Conservation (phyloP, 2,888 invertebrate genomes). For the Sinopyrophorus schimmeli region DNA sequence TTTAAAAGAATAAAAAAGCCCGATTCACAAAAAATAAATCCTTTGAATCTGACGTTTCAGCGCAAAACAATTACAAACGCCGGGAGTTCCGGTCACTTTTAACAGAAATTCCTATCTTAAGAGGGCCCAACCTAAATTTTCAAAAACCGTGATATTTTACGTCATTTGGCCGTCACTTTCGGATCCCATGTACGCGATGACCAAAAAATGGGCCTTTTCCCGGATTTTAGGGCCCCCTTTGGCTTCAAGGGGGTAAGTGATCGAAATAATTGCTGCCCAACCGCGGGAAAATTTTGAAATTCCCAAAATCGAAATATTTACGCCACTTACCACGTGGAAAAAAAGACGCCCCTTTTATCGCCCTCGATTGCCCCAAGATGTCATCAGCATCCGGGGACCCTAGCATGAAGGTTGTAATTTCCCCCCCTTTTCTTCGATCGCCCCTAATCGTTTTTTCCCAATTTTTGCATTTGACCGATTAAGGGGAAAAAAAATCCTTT, state of each 20-base stretch:
- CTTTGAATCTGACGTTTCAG: no score
- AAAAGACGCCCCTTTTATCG: conserved; percentile 86
- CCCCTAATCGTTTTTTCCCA: no score
- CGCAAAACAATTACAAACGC: conserved; percentile 81
- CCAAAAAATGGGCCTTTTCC: conserved; percentile 70
- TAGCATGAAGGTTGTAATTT: conserved; percentile 81
- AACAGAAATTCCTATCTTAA: conserved; percentile 76
- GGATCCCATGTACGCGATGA: conserved; percentile 84
- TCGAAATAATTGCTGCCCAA: conserved; percentile 85
- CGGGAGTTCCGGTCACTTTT: conserved; percentile 81
- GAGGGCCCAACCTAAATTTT: conserved; percentile 70
- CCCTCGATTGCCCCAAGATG: conserved; percentile 77
- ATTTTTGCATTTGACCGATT: no score
- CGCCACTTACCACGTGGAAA: conserved; percentile 84
- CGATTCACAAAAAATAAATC: no score
- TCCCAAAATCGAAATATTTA: no score
- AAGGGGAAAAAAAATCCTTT: no score
- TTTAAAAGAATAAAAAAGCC: no score
- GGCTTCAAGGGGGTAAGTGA: conserved; percentile 62
- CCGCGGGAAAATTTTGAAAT: conserved; percentile 76
- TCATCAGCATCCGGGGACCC: conserved; percentile 84
- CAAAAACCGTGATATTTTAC: conserved; percentile 76
- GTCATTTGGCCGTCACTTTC: conserved; percentile 84
- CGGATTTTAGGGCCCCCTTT: conserved; percentile 63
- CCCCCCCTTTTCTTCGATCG: no score